Conservation (phyloP, 1,140 invertebrate genomes). For the Lysiphlebus fabarum region DNA sequence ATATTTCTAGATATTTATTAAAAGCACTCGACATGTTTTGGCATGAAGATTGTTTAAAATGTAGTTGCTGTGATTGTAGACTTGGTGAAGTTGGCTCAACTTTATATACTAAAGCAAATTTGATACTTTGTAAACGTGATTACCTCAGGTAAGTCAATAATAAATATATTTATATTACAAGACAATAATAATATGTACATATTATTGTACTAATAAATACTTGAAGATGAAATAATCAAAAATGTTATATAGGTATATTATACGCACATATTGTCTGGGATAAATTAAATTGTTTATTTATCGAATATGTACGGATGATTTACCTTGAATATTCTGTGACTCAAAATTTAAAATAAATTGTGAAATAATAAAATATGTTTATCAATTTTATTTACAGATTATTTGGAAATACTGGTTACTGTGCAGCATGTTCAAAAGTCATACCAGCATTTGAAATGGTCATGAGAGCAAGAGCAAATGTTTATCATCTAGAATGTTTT, state of each 20-base stretch:
- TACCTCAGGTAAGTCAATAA: slow-evolving; percentile 75
- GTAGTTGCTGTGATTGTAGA: slow-evolving; percentile 88
- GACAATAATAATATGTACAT: too few relatives aligned
- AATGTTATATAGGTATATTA: too few relatives aligned
- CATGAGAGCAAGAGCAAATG: slow-evolving; percentile 90
- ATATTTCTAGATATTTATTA: slow-evolving; percentile 60
- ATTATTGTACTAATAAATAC: too few relatives aligned
- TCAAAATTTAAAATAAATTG: too few relatives aligned
- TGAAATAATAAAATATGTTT: too few relatives aligned
- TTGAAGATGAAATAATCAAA: too few relatives aligned
- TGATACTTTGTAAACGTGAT: slow-evolving; percentile 89
- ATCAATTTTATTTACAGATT: slow-evolving; percentile 62
- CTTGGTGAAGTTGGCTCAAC: slow-evolving; percentile 90
- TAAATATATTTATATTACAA: too few relatives aligned
- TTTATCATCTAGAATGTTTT: slow-evolving; percentile 95
- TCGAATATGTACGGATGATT: too few relatives aligned
- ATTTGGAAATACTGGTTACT: slow-evolving; percentile 89
- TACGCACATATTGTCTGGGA: too few relatives aligned
- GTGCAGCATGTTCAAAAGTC: slow-evolving; percentile 87
- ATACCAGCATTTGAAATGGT: slow-evolving; percentile 97
- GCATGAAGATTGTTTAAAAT: slow-evolving; percentile 94
- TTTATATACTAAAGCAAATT: slow-evolving; percentile 87
- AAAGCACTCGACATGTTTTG: slow-evolving; percentile 84
- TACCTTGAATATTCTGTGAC: too few relatives aligned
- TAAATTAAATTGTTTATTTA: too few relatives aligned